Evolutionary conservation across 53 echinoderm and acorn worm species (phyloP).

Genomic region (Echinarachnius parma): DNA sequence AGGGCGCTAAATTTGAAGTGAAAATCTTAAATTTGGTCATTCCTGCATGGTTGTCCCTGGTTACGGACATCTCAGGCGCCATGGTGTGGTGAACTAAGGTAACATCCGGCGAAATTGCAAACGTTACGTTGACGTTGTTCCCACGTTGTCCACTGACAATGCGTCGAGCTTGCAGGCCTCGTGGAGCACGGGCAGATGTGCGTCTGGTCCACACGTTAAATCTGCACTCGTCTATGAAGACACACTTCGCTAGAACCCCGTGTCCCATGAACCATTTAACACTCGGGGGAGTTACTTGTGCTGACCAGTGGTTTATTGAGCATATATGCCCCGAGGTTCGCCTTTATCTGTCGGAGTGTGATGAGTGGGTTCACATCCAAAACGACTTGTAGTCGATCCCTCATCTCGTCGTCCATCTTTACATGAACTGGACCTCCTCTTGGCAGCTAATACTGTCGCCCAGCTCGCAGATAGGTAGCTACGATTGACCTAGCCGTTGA

Average conservation of each 20-base stretch:
- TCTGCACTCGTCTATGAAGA: conserved; percentile 48
- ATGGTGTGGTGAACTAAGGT: not conserved
- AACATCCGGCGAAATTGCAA: not conserved
- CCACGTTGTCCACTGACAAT: conserved; percentile 35
- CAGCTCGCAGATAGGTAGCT: conserved; percentile 28
- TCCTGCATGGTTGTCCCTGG: too few relatives aligned
- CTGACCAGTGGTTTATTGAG: too few relatives aligned
- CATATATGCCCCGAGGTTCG: too few relatives aligned
- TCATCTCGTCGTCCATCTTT: conserved; percentile 47
- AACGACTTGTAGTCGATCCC: conserved; percentile 17
- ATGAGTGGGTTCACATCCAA: too few relatives aligned
- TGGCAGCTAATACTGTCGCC: conserved; percentile 28
- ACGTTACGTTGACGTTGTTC: conserved; percentile 18
- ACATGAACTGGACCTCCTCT: conserved; percentile 28
- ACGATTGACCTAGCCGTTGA: conserved; percentile 42
- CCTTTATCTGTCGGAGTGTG: too few relatives aligned
- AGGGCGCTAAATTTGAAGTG: too few relatives aligned
- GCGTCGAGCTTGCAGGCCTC: too few relatives aligned
- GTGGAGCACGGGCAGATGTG: not conserved
- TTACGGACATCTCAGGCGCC: not conserved
- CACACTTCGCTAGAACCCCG: conserved; percentile 18
- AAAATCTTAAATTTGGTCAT: too few relatives aligned
- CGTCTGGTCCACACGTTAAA: conserved; percentile 47
- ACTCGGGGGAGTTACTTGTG: too few relatives aligned
- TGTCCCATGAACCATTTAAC: conserved; percentile 34